Evolutionary conservation across 2,797 vertebrate species (phyloP), one percentile per base, ranked within the genome.

Genomic region (Linurgus olivaceus): DNA sequence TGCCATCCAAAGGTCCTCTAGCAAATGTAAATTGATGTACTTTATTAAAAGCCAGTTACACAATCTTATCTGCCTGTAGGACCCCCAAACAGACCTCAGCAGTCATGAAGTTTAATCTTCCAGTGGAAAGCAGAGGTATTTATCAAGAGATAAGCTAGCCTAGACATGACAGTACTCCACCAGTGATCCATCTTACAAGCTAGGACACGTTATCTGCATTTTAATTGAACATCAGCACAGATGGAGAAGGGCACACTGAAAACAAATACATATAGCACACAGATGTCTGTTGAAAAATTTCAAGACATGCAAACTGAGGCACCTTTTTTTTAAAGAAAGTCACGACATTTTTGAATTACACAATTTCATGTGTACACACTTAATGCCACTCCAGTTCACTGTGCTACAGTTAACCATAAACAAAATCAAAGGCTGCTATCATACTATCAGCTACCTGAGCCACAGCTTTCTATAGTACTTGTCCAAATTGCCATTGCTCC

Each of bases 141-240:
- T 94, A 92, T 81, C 84, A 78, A 44, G 71, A 84, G 91, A 97
- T 89, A 96, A 96, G 73, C 57, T 76, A 93, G 72, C 75, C 62
- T 42, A 93, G 85, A 95, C 93, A 93, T 74, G 91, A 91, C 91
- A 95, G 62, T 23, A 66, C 79, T 87, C 89, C 72, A 95, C 79
- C 59, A 81, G 88, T 35, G 45, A 97, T 94, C 90, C 91, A 94
- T 96, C 90, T 95, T 92, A 88, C 80, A 88, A 65, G 74, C 40
- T 20, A 51, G 66, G 86, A 88, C 82, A 88, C 73, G 77, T 93
- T 93, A 94, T 89, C 96, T 96, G 91, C 91, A 97, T 97, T 94
- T 96, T 94, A 96, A 97, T 68, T 96, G 88, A 80, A 75, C 74
- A 87, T 50, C 45, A 63, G 68, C 78, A 76, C n/a, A 70, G 65